These are phyloP conservation scores for Syncerus caffer DNA, from an alignment of 2,797 vertebrate species.

Conservation along the genomic window DNA sequence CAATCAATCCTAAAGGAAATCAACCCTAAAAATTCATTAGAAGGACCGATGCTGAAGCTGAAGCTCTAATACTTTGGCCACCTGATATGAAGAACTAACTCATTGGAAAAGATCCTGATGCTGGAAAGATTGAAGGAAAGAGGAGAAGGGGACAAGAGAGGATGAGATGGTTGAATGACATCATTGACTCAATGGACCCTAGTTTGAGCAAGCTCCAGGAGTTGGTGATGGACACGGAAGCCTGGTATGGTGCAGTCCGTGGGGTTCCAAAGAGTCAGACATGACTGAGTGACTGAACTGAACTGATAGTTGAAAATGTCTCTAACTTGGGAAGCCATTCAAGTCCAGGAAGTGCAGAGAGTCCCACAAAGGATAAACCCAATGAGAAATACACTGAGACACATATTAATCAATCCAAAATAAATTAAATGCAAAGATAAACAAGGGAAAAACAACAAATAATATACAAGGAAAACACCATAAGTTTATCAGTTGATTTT, in stretches of 20 bases:
- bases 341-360: background rate
- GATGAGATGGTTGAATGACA: background rate
- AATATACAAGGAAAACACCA: background rate
- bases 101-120: background rate
- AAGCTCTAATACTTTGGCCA: background rate
- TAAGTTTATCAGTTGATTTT: background rate
- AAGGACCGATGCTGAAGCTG: background rate
- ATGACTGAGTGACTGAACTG: background rate
- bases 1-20: background rate
- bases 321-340: background rate
- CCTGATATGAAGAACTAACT: background rate
- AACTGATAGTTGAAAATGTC: background rate
- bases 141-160: background rate
- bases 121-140: background rate
- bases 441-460: background rate
- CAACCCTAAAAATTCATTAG: background rate
- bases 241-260: background rate
- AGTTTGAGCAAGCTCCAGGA: background rate
- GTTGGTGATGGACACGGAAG: background rate
- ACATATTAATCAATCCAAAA: background rate
- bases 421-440: background rate
- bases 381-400: background rate
- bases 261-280: background rate
- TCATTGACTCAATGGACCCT: background rate
- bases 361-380: background rate